Evolutionary conservation across 2,888 invertebrate genomes (phyloP).

Genomic region (Molanna angustata): DNA sequence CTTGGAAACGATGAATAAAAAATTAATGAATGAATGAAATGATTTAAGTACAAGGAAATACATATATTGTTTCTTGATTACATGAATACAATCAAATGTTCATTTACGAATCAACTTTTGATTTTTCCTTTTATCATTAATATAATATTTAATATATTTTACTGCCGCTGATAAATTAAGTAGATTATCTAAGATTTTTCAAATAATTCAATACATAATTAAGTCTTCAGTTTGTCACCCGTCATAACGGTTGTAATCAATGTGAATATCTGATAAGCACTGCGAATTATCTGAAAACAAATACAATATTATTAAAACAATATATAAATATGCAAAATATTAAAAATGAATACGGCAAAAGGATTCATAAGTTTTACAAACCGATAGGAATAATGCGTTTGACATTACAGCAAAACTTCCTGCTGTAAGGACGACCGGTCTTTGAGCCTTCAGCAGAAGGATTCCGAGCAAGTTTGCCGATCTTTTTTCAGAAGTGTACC

Average conservation of each 20-base stretch:
- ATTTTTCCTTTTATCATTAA: too few species aligned
- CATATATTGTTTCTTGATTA: too few species aligned
- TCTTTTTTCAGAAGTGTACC: conserved; percentile 7
- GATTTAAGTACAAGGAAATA: too few species aligned
- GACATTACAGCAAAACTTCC: conserved; percentile 1
- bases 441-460: background rate
- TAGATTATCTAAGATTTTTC: too few species aligned
- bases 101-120: too few species aligned
- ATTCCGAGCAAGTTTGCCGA: background rate
- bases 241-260: background rate
- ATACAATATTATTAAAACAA: background rate
- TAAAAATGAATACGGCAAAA: background rate
- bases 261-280: background rate
- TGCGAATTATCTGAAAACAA: background rate
- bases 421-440: background rate
- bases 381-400: background rate
- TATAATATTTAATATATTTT: too few species aligned
- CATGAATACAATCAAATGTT: too few species aligned
- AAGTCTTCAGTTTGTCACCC: background rate
- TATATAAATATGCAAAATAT: background rate
- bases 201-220: too few species aligned
- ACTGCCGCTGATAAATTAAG: too few species aligned
- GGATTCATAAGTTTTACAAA: background rate
- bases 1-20: too few species aligned
- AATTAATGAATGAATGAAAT: too few species aligned